Evolutionary conservation across 2,797 vertebrate species (phyloP).

Genomic region (Crenuchus spilurus): DNA sequence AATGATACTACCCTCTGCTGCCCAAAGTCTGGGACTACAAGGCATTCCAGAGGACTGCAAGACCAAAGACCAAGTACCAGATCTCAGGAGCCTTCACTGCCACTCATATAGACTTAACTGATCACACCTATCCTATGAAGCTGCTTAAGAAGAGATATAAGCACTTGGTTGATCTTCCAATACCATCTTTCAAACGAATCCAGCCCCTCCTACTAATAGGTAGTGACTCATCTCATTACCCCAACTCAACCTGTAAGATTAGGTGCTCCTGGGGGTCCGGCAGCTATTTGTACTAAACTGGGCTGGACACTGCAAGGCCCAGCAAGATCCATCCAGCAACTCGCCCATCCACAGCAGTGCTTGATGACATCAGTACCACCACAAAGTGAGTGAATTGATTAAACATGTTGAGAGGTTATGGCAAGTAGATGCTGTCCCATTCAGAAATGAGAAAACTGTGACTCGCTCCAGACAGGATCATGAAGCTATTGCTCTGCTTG

Average conservation of each 20-base stretch:
- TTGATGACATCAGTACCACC: background rate
- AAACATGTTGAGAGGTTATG: conserved; percentile 2
- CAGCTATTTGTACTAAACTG: background rate
- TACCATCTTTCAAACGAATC: background rate
- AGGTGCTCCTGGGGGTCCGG: background rate
- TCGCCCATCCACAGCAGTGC: background rate
- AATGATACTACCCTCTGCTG: no score
- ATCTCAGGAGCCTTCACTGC: conserved; percentile 28
- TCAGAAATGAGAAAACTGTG: background rate
- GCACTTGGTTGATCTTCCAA: background rate
- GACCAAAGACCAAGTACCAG: background rate
- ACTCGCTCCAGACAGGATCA: conserved; percentile 7
- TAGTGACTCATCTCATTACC: conserved; percentile 6
- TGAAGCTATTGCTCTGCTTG: background rate
- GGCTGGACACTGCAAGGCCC: conserved; percentile 8
- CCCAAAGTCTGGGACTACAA: no score
- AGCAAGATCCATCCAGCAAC: background rate
- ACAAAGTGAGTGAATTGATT: background rate
- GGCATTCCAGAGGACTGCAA: no score
- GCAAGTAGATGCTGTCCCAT: background rate
- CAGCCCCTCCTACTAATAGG: conserved; percentile 16
- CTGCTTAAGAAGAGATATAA: background rate
- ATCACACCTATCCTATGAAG: conserved; percentile 9
- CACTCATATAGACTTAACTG: background rate
- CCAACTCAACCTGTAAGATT: background rate